Evolutionary conservation across 92 coral and sea anemone genomes (phyloP), one percentile per base, ranked within the genome.

Genomic region (Muricea muricata): DNA sequence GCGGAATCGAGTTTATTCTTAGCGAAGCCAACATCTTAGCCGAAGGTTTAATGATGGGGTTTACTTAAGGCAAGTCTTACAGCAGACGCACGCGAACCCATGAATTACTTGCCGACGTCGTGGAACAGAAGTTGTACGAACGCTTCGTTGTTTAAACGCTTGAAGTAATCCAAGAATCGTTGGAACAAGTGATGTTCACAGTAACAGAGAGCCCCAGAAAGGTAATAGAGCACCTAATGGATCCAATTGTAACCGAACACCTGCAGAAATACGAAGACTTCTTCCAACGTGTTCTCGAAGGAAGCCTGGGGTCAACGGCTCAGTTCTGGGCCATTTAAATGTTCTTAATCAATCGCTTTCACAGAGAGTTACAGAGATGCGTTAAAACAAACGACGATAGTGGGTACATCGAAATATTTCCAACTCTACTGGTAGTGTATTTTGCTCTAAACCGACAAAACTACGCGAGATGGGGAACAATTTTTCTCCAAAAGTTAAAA

Each of bases 41-140:
- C 2, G 75, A 42, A 20, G 42, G 47, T 25, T 33, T n/a, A 42
- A 14, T 69, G 75, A 55, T 55, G 63, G 75, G 25, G 21, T 39
- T 69, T 21, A 69, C 39, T 23, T 4, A 34, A 0, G 75, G 48
- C 17, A 69, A 69, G 50, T 69, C 3, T 28, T 69, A 69, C 25
- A 69, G 39, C 28, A 14, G 75, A 33, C 39, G 75, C 28, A 69
- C 75, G 8, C 45, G 75, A 35, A 32, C 33, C 45, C 74, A 67
- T 26, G 45, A 67, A 11, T 20, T 67, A 29, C 74, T 67, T 26
- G 74, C 57, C 1, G n/a, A 39, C n/a, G 78, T 42, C 55, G 2
- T 35, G 78, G 78, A 72, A 20, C 17, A 26, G 60, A 73, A 73
- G 25, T 40, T 73, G 58, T 45, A 73, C 25, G 60, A 73, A 73